A percentile compares a stretch with the other conserved stretches of the same genome.
Evolutionary conservation across 2,888 invertebrate genomes (phyloP).

Genomic region (Drosophila cognata): DNA sequence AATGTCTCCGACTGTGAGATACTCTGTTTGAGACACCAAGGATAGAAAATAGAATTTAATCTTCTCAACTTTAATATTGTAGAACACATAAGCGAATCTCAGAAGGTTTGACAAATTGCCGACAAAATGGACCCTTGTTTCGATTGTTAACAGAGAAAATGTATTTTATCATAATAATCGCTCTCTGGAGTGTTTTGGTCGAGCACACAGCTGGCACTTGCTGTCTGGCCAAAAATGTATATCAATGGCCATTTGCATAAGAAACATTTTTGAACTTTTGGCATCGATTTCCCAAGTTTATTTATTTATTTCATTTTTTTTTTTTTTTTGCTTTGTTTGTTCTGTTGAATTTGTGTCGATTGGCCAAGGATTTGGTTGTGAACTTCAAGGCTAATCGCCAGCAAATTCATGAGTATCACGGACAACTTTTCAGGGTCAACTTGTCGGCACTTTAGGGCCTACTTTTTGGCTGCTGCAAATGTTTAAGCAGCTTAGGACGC

Average conservation of each 20-base stretch:
- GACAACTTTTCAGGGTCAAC: conserved; percentile 72
- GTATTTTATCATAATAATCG: conserved; percentile 83
- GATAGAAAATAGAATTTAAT: background rate
- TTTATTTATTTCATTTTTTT: background rate
- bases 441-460: conserved; percentile 16
- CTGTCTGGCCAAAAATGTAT: conserved; percentile 54
- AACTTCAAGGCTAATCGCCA: conserved; percentile 70
- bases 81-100: background rate
- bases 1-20: background rate
- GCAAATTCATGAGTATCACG: conserved; percentile 68
- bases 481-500: conserved; percentile 55
- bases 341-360: conserved; percentile 65
- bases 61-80: background rate
- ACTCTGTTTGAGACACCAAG: conserved; percentile 1
- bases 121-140: background rate
- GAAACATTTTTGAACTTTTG: conserved; percentile 62
- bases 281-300: conserved; percentile 57
- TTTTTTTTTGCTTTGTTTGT: conserved; percentile 16
- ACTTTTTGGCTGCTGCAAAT: conserved; percentile 38
- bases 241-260: conserved; percentile 58
- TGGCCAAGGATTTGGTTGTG: conserved; percentile 63
- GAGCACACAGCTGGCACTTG: conserved; percentile 60
- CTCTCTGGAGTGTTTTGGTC: conserved; percentile 65
- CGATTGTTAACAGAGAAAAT: conserved; percentile 28
- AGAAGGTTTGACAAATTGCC: background rate